A percentile compares a stretch with the other conserved stretches of the same genome.
Evolutionary conservation across 37 sponge, comb jelly and placozoan genomes (phyloP).

Genomic region (Halisarca cf. caerulea): DNA sequence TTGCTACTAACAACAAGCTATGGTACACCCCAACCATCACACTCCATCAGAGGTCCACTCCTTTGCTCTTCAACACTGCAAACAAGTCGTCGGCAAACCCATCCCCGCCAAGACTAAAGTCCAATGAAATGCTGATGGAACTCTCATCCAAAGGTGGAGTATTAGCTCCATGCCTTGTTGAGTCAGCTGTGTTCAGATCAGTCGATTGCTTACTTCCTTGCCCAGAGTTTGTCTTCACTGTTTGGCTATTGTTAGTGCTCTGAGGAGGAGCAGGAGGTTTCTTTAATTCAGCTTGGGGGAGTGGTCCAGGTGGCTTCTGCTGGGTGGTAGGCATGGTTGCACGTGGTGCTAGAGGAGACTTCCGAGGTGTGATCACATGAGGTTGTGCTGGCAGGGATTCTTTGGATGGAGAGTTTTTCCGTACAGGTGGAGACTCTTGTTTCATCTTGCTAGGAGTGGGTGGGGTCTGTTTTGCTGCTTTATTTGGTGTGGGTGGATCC

Average conservation of each 20-base stretch:
- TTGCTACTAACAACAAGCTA: too few species aligned
- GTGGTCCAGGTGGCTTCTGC: neutral
- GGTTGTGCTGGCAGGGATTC: neutral
- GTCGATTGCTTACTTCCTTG: neutral
- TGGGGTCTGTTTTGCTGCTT: neutral
- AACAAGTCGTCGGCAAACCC: neutral
- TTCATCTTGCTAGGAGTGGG: too few species aligned
- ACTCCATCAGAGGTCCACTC: neutral
- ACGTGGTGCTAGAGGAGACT: neutral
- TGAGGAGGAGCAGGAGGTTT: neutral
- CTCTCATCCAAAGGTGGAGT: neutral
- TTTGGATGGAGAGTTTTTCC: neutral
- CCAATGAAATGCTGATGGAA: neutral
- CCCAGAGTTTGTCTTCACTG: neutral
- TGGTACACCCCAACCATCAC: too few species aligned
- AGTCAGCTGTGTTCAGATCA: neutral
- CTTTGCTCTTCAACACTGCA: neutral
- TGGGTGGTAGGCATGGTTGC: neutral
- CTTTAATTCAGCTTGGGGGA: neutral
- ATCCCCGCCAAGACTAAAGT: neutral
- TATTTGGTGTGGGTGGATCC: neutral
- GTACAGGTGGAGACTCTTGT: too few species aligned
- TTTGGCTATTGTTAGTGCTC: neutral
- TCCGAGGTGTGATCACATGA: neutral
- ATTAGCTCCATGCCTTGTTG: neutral